Percentiles rank a stretch among this genome's conserved stretches.
These are phyloP conservation scores for Lithophane socia DNA, from an alignment of 2,888 invertebrate species.

Conservation along the genomic window DNA sequence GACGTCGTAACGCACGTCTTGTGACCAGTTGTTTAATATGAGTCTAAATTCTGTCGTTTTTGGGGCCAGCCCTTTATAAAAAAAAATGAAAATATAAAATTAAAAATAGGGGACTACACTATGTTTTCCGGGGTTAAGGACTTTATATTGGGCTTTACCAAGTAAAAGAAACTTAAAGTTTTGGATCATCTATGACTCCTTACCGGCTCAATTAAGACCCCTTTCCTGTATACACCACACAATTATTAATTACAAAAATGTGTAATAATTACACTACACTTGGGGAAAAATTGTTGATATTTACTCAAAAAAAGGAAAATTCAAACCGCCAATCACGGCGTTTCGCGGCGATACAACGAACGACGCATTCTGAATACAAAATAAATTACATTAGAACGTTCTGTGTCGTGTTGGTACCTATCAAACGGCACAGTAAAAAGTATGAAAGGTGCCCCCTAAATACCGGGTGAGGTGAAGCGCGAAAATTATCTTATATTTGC, in stretches of 20 bases:
- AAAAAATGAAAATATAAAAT: not conserved
- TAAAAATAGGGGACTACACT: not conserved
- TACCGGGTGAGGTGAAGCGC: slow-evolving; percentile 89
- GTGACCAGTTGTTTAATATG: not conserved
- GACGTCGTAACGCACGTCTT: not conserved
- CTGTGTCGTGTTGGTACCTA: slow-evolving; percentile 74
- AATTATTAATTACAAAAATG: not conserved
- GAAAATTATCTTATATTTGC: slow-evolving; percentile 91
- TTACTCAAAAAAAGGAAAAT: slow-evolving; percentile 36
- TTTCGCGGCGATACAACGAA: slow-evolving; percentile 65
- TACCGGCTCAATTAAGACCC: not conserved
- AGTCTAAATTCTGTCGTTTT: not conserved
- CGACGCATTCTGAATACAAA: slow-evolving; percentile 85
- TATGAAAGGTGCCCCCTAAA: slow-evolving; percentile 90
- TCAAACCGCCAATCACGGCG: slow-evolving; percentile 66
- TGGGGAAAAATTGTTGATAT: not conserved
- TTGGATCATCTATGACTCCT: not conserved
- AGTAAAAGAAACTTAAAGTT: no score
- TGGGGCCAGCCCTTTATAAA: not conserved
- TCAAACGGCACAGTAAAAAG: slow-evolving; percentile 88
- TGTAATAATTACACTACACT: no score
- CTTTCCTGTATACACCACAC: not conserved
- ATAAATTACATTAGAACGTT: slow-evolving; percentile 87
- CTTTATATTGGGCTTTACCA: not conserved
- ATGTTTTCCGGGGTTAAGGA: not conserved